phyloP scores from a whole-genome alignment of 2,797 vertebrate genomes.

The Pseudocheirus occidentalis region DNA sequence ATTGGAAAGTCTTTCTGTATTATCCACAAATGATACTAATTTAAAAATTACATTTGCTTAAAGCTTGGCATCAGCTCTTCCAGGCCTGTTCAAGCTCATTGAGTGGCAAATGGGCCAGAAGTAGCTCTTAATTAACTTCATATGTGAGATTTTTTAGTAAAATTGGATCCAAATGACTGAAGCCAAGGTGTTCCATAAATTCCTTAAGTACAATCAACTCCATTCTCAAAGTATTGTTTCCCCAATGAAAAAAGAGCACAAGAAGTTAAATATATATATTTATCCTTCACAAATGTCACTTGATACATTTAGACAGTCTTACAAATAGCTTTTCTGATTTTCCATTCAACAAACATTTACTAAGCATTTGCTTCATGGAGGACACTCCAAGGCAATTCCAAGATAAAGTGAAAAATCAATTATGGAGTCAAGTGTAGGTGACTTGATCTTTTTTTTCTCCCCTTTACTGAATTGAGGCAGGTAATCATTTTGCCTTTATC shows the following conservation, averaged over 20 bases:
- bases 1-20: constrained; percentile 30
- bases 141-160: constrained; percentile 51
- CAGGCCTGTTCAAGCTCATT: constrained; percentile 55
- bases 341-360: not conserved
- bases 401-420: not conserved
- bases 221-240: constrained; percentile 50
- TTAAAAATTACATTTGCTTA: constrained; percentile 10
- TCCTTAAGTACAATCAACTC: constrained; percentile 11
- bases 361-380: not conserved
- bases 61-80: constrained; percentile 48
- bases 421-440: not conserved
- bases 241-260: constrained; percentile 52
- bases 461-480: constrained; percentile 21
- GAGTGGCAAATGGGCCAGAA: constrained; percentile 65
- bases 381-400: not conserved
- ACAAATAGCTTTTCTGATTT: not conserved
- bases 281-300: constrained; percentile 1
- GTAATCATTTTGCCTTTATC: constrained; percentile 36
- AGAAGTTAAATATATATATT: constrained; percentile 33
- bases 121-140: constrained; percentile 77
- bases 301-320: constrained; percentile 52
- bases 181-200: constrained; percentile 52
- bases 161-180: constrained; percentile 65
- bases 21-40: constrained; percentile 44
- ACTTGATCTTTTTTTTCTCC: constrained; percentile 9